Evolutionary conservation across 2,888 invertebrate genomes (phyloP).

Genomic region (Tineola bisselliella): DNA sequence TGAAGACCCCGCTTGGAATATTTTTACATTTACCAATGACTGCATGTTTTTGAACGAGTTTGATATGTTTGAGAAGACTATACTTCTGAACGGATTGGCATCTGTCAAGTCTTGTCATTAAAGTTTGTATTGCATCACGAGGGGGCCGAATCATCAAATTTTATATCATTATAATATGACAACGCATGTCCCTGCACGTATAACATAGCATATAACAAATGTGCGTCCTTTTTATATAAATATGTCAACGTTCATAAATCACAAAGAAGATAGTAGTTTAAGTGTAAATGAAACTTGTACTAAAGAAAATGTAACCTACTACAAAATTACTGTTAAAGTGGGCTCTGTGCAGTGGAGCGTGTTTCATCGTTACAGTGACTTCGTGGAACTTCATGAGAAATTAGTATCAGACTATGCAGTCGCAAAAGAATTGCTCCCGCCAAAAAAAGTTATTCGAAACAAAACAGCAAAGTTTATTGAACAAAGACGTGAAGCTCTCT

Average conservation of each 20-base stretch:
- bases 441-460: conserved; percentile 92
- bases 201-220: neutral
- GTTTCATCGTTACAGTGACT: conserved; percentile 88
- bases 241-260: conserved; percentile 81
- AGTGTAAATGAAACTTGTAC: conserved; percentile 73
- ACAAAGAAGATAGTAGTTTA: conserved; percentile 73
- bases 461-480: conserved; percentile 89
- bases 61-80: neutral
- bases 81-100: neutral
- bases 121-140: neutral
- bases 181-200: neutral
- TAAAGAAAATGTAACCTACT: conserved; percentile 75
- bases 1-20: no score
- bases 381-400: conserved; percentile 85
- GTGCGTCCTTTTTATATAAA: conserved; percentile 15
- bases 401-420: conserved; percentile 84
- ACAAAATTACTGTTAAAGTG: conserved; percentile 76
- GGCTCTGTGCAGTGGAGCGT: conserved; percentile 84
- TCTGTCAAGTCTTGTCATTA: neutral
- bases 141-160: neutral
- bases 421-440: conserved; percentile 86
- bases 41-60: no score
- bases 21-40: no score
- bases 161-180: neutral
- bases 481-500: conserved; percentile 80